Conservation (phyloP, 2,888 invertebrate genomes). For the Synergus laeviventris region DNA sequence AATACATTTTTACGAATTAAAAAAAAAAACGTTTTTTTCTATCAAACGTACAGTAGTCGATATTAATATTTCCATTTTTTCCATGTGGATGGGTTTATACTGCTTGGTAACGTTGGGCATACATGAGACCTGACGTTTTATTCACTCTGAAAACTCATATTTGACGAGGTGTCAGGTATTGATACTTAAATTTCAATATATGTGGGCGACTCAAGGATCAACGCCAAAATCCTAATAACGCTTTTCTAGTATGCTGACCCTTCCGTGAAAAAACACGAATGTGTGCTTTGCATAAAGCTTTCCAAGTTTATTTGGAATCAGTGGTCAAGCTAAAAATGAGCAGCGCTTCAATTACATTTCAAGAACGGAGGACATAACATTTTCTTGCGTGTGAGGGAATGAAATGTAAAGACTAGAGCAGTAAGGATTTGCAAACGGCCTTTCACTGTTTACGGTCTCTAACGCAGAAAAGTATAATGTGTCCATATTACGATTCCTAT, state of each 20-base stretch:
- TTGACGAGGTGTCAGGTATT: conserved; percentile 33
- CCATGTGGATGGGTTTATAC: not conserved
- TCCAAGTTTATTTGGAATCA: not conserved
- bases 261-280: not conserved
- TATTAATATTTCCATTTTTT: not conserved
- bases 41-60: not conserved
- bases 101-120: conserved; percentile 12
- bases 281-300: not conserved
- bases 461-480: conserved; percentile 55
- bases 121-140: conserved; percentile 29
- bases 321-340: not conserved
- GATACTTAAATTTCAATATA: conserved; percentile 36
- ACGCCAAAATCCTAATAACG: conserved; percentile 23
- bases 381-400: not conserved
- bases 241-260: conserved; percentile 27
- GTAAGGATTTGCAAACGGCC: not conserved
- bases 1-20: not conserved
- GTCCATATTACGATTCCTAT: conserved; percentile 52
- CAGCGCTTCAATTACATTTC: not conserved
- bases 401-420: not conserved
- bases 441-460: conserved; percentile 40
- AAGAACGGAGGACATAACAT: not conserved
- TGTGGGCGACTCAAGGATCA: conserved; percentile 33
- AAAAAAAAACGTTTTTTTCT: not conserved
- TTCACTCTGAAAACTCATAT: conserved; percentile 37